Conservation (phyloP, 2,797 vertebrate genomes). For the Poecilia gillii region DNA sequence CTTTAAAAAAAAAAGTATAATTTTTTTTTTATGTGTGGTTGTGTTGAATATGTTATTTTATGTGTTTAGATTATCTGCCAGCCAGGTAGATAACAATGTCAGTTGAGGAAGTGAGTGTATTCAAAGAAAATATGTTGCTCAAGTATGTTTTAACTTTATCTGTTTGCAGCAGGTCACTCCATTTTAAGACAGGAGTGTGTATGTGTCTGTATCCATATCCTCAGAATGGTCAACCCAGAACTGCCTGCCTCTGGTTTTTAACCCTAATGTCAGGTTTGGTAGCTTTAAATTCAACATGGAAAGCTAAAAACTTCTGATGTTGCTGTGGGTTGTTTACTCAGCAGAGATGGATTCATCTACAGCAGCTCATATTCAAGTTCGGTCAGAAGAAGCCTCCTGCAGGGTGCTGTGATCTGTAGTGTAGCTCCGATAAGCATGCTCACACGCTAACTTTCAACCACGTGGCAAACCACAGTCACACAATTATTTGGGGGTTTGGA, state of each 20-base stretch:
- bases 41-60: conserved; percentile 44
- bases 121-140: conserved; percentile 26
- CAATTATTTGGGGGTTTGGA: conserved; percentile 48
- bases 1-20: conserved; percentile 10
- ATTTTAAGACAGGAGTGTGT: conserved; percentile 21
- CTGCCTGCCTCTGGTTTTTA: conserved; percentile 41
- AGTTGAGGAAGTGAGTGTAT: conserved; percentile 21
- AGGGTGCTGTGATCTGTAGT: conserved; percentile 61
- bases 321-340: conserved; percentile 28
- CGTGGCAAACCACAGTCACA: conserved; percentile 39
- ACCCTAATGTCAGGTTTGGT: conserved; percentile 49
- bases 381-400: conserved; percentile 45
- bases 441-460: conserved; percentile 38
- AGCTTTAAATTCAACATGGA: conserved; percentile 43
- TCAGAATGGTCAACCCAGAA: conserved; percentile 64
- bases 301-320: conserved; percentile 44
- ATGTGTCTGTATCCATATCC: conserved; percentile 49
- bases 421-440: conserved; percentile 65
- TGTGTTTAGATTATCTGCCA: conserved; percentile 67
- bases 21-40: conserved; percentile 43
- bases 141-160: conserved; percentile 27
- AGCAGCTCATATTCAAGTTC: conserved; percentile 18
- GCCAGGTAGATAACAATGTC: conserved; percentile 61
- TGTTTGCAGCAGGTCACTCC: conserved; percentile 34
- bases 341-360: conserved; percentile 25